Conservation (phyloP, 2,113 vertebrate genomes). For the Sinocyclocheilus grahami region DNA sequence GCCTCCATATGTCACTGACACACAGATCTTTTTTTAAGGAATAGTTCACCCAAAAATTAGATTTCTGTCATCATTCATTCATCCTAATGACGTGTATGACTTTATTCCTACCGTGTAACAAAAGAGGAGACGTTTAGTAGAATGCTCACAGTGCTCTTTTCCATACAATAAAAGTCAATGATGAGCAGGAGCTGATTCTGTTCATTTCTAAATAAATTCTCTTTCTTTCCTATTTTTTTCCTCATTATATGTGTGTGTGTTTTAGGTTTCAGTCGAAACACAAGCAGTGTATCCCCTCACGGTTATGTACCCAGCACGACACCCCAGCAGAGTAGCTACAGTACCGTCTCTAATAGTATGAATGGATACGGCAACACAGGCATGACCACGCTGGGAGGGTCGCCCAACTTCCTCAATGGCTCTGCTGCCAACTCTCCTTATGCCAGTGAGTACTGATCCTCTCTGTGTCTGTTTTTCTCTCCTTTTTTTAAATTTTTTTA, state of each 20-base stretch:
- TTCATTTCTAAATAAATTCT: background rate
- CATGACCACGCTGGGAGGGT: conserved; percentile 96
- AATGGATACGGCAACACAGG: conserved; percentile 92
- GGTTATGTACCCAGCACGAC: conserved; percentile 97
- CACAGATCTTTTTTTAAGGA: background rate
- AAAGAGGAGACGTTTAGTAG: background rate
- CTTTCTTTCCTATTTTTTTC: background rate
- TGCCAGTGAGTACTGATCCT: conserved; percentile 88
- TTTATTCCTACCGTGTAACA: background rate
- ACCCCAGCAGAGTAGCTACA: conserved; percentile 96
- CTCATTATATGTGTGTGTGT: conserved; percentile 34
- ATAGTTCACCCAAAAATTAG: background rate
- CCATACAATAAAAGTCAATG: background rate
- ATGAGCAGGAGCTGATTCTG: background rate
- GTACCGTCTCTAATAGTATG: conserved; percentile 95
- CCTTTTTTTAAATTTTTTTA: background rate
- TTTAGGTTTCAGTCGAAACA: conserved; percentile 95
- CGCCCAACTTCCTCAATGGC: conserved; percentile 96
- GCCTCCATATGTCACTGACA: conserved; percentile 36
- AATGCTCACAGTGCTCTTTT: background rate
- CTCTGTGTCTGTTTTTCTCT: background rate
- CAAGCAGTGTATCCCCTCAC: conserved; percentile 95
- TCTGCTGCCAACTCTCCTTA: conserved; percentile 99
- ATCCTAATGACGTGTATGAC: background rate
- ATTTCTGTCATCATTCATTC: background rate